Evolutionary conservation across 2,888 invertebrate species (phyloP).

Genomic region (Pseudolycoriella hygida): DNA sequence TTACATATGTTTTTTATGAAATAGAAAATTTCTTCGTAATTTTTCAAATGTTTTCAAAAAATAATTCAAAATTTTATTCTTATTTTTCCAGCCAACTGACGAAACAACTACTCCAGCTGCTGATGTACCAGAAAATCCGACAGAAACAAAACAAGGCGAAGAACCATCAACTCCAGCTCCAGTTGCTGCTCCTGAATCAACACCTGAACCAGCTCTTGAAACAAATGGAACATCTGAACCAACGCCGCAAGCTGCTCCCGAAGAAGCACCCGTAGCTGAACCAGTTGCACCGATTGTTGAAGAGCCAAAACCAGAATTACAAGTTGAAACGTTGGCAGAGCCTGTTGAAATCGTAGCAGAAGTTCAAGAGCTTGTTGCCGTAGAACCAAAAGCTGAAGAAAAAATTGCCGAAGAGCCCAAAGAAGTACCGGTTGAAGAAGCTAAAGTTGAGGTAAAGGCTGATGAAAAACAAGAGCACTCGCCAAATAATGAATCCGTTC

Average conservation of each 20-base stretch:
- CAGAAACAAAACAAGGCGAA: background rate
- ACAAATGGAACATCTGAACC: background rate
- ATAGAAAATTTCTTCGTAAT: too few relatives aligned
- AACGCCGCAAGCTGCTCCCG: background rate
- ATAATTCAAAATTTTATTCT: slow-evolving; percentile 3
- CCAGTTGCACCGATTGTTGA: background rate
- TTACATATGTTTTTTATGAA: too few relatives aligned
- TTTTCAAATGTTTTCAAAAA: too few relatives aligned
- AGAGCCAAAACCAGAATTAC: background rate
- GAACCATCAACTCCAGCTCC: slow-evolving; percentile 1
- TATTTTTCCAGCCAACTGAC: slow-evolving; percentile 29
- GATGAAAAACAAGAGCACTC: slow-evolving; percentile 6
- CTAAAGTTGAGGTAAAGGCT: slow-evolving; percentile 5
- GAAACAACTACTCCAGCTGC: slow-evolving; percentile 10
- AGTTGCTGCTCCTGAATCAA: background rate
- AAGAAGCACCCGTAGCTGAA: slow-evolving; percentile 1
- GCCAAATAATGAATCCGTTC: background rate
- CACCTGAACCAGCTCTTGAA: background rate
- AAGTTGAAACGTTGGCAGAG: background rate
- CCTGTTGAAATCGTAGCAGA: background rate
- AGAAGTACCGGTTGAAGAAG: background rate
- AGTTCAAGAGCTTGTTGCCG: background rate
- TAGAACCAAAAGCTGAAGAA: slow-evolving; percentile 7
- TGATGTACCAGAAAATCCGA: slow-evolving; percentile 1
- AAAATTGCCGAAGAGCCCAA: slow-evolving; percentile 2